Evolutionary conservation across 2,888 invertebrate genomes (phyloP), one percentile per base, ranked within the genome.

Genomic region (Acronicta aceris): DNA sequence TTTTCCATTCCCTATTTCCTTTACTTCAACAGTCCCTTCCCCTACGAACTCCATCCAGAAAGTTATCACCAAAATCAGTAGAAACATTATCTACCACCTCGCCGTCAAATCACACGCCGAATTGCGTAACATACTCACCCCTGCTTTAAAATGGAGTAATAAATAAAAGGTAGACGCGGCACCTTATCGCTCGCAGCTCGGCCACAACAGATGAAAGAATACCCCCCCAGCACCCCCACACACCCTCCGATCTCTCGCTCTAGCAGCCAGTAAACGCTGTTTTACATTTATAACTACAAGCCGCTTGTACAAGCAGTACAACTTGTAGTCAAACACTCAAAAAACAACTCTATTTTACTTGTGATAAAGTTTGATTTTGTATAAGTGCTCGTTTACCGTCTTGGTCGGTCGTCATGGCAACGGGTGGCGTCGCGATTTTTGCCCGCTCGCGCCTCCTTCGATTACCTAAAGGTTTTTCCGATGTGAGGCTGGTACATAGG

Each of bases 201-300:
- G 65, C 85, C 84, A 85, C 91, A 91, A 90, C 90, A 90, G 90
- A 91, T 90, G 91, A 90, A 92, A 90, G 91, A 91, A 91, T 82
- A 84, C 88, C 83, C 81, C 85, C 85, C 79, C 58, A 65, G 57
- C 53, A 65, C 49, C 81, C 67, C 77, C 74, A 61, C 56, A 27
- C 70, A 46, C 59, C 64, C 75, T 72, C 80, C 71, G 59, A 65
- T 27, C 77, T 61, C 78, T 78, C 71, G 83, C 86, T 81, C 87
- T 67, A 76, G 86, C 85, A 79, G 74, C 84, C 86, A 79, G 84
- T 88, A 91, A 91, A 87, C 87, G 81, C 78, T 90, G 94, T 93
- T 94, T 94, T 94, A 95, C 94, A 95, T 94, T 94, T 94, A 94
- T 94, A 93, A 92, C 89, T 93, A 93, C 94, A 92, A 88, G 88